Evolutionary conservation across 2,797 vertebrate genomes (phyloP).

Genomic region (Rhinogobio ventralis): DNA sequence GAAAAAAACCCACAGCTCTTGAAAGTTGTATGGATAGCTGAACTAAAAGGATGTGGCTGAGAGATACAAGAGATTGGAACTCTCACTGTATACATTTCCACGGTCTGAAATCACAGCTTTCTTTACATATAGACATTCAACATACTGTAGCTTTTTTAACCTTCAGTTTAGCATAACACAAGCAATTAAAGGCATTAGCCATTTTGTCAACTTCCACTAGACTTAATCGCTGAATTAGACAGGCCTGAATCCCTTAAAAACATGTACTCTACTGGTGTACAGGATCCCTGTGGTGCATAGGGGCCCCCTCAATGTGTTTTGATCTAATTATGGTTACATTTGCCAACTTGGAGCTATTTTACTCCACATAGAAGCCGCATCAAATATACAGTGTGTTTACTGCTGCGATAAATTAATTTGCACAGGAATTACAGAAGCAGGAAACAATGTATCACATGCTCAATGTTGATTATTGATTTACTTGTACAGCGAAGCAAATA

Average conservation of each 20-base stretch:
- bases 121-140: not conserved
- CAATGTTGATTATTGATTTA: not conserved
- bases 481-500: not conserved
- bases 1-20: not conserved
- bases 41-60: not conserved
- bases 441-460: not conserved
- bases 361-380: not conserved
- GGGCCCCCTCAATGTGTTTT: not conserved
- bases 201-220: not conserved
- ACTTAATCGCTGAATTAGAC: not conserved
- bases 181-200: not conserved
- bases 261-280: not conserved
- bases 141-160: not conserved
- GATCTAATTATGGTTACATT: not conserved
- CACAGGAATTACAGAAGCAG: not conserved
- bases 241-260: not conserved
- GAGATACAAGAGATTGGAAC: not conserved
- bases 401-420: conserved; percentile 2
- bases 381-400: not conserved
- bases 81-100: not conserved
- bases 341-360: not conserved
- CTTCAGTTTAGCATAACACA: not conserved
- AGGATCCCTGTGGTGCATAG: not conserved
- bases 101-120: not conserved
- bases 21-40: not conserved